Conservation (phyloP, 2,888 invertebrate species). For the Leptopilina drosophilae region DNA sequence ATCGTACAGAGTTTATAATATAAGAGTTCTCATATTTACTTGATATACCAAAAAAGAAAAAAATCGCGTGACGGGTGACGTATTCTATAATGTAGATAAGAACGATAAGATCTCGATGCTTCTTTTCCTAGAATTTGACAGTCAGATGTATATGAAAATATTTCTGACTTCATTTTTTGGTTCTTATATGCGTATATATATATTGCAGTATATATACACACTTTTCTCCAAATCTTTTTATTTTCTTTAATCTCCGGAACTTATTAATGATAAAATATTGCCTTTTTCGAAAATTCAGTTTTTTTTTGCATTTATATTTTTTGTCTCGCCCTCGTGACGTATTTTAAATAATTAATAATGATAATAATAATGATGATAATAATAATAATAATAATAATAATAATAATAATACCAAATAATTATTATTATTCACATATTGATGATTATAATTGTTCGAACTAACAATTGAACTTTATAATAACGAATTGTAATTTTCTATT, state of each 20-base stretch:
- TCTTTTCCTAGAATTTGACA: slow-evolving; percentile 10
- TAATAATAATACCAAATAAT: too few relatives aligned
- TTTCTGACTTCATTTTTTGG: not conserved
- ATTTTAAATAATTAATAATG: too few relatives aligned
- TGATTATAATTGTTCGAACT: too few relatives aligned
- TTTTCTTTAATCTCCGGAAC: not conserved
- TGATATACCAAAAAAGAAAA: not conserved
- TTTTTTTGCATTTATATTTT: too few relatives aligned
- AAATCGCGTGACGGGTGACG: slow-evolving; percentile 3
- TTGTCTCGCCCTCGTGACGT: too few relatives aligned
- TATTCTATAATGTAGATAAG: not conserved
- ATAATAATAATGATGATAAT: too few relatives aligned
- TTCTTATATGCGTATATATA: not conserved
- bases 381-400: too few relatives aligned
- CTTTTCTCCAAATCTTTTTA: not conserved
- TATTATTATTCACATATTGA: too few relatives aligned
- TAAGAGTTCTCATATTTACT: not conserved
- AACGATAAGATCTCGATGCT: slow-evolving; percentile 4
- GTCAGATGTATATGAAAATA: slow-evolving; percentile 8
- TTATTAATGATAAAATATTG: not conserved
- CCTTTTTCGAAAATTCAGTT: too few relatives aligned
- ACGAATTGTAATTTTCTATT: too few relatives aligned
- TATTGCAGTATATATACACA: not conserved
- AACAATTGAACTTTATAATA: too few relatives aligned
- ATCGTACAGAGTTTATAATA: not conserved